Percentiles rank a stretch among this genome's conserved stretches.
These are phyloP conservation scores for Penaeus indicus DNA, from an alignment of 1,140 invertebrate genomes.

Conservation along the genomic window DNA sequence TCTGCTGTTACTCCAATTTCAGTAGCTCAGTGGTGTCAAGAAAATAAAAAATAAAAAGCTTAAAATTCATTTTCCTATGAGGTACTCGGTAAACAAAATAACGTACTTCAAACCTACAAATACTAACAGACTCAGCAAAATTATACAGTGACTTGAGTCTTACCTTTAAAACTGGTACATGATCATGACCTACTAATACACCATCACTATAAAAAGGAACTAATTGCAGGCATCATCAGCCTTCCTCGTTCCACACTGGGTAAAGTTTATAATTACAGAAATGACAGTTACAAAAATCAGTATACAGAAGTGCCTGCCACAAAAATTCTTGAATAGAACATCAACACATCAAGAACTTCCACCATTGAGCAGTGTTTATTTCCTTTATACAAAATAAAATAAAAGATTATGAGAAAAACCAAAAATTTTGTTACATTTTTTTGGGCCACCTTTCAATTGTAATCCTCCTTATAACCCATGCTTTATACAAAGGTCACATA, in stretches of 20 bases:
- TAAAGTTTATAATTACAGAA: constrained; percentile 36
- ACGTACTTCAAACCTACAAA: too few relatives aligned
- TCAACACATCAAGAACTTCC: constrained; percentile 55
- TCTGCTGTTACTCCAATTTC: too few relatives aligned
- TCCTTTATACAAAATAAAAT: constrained; percentile 17
- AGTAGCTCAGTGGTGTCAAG: too few relatives aligned
- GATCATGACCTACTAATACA: neutral
- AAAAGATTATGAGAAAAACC: too few relatives aligned
- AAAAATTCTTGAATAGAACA: constrained; percentile 38
- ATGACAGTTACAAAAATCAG: constrained; percentile 36
- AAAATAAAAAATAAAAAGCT: too few relatives aligned
- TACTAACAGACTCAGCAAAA: too few relatives aligned
- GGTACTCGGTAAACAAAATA: too few relatives aligned
- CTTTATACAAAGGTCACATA: too few relatives aligned
- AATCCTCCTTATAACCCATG: neutral
- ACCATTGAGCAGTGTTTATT: constrained; percentile 57
- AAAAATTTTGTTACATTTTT: constrained; percentile 3
- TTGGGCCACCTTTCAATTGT: neutral
- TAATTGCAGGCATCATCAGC: constrained; percentile 14
- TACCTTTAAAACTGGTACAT: neutral
- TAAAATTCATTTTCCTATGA: too few relatives aligned
- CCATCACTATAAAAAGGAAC: constrained; percentile 47
- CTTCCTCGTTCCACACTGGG: constrained; percentile 15
- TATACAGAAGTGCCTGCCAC: constrained; percentile 44
- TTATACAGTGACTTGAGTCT: constrained; percentile 2